A percentile compares a stretch with the other conserved stretches of the same genome.
These are phyloP conservation scores for Otolemur garnettii DNA, from an alignment of 2,113 vertebrate genomes.

Conservation along the genomic window DNA sequence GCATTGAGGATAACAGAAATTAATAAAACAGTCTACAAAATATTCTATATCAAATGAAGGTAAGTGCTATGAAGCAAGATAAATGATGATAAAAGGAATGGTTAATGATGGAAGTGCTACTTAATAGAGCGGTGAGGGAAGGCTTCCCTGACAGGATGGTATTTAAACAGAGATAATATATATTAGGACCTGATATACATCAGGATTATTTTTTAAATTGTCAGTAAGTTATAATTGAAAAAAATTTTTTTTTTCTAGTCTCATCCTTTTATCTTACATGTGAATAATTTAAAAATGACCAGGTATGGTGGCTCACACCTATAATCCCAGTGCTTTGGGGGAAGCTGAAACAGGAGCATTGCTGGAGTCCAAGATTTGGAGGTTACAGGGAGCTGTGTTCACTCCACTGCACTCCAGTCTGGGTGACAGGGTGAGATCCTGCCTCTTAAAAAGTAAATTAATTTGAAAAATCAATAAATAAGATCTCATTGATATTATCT, in stretches of 20 bases:
- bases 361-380: too few relatives aligned
- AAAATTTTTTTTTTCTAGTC: slow-evolving; percentile 31
- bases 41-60: background rate
- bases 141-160: background rate
- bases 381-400: too few relatives aligned
- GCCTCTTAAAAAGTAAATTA: too few relatives aligned
- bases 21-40: background rate
- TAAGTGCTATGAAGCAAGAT: slow-evolving; percentile 9
- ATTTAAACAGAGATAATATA: slow-evolving; percentile 1
- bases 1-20: background rate
- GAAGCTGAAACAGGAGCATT: too few relatives aligned
- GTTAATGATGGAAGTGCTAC: background rate
- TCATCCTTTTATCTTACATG: background rate
- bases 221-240: slow-evolving; percentile 31
- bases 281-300: slow-evolving; percentile 34
- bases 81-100: background rate
- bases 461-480: background rate
- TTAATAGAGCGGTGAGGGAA: background rate
- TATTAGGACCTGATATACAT: background rate
- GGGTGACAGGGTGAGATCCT: too few relatives aligned
- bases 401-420: too few relatives aligned
- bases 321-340: too few relatives aligned
- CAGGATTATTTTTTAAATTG: slow-evolving; percentile 32
- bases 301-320: too few relatives aligned
- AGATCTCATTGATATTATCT: slow-evolving; percentile 4